These are phyloP conservation scores for Atta cephalotes DNA, from an alignment of 1,140 invertebrate species.

Conservation along the genomic window DNA sequence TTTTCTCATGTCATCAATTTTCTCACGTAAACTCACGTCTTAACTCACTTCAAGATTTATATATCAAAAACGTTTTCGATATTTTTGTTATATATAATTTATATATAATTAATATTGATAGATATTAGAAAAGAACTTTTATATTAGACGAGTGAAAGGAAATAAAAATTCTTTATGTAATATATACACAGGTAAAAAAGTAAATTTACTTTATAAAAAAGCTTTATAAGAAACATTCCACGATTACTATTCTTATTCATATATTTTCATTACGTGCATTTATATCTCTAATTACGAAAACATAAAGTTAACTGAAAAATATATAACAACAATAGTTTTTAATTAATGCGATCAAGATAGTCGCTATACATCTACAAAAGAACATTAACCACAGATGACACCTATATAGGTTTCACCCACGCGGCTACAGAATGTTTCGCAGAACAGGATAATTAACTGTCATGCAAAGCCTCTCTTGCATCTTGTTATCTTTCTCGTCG, in stretches of 20 bases:
- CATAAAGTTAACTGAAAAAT: background rate
- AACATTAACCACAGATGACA: constrained; percentile 45
- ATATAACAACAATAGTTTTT: background rate
- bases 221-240: background rate
- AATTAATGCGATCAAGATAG: constrained; percentile 4
- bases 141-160: background rate
- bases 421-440: constrained; percentile 14
- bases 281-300: background rate
- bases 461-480: constrained; percentile 39
- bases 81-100: constrained; percentile 20
- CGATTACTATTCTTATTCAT: background rate
- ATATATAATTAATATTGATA: background rate
- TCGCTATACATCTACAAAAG: background rate
- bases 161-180: background rate
- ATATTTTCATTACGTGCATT: background rate
- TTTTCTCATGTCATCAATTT: constrained; percentile 50
- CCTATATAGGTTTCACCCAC: constrained; percentile 28
- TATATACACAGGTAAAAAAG: background rate
- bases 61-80: constrained; percentile 4
- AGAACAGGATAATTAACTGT: constrained; percentile 59
- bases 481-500: constrained; percentile 53
- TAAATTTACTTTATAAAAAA: background rate
- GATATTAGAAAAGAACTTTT: background rate
- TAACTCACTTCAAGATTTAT: background rate
- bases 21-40: background rate